Evolutionary conservation across 2,888 invertebrate species (phyloP).

Genomic region (Eupithecia dodoneata): DNA sequence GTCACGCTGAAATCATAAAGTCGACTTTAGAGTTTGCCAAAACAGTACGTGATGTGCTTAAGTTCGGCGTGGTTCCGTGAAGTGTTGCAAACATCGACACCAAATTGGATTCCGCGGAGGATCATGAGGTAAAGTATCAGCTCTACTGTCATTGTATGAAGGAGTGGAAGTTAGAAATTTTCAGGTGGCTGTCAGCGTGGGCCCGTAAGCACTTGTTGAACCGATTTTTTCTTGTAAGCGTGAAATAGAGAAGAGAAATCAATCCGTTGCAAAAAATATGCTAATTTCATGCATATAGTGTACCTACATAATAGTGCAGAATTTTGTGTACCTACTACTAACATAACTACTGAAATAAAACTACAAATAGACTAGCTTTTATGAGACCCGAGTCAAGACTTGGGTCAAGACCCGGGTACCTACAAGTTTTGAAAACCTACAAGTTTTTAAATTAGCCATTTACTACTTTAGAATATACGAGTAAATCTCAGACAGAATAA

Average conservation of each 20-base stretch:
- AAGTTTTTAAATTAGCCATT: background rate
- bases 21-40: conserved; percentile 38
- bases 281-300: no score
- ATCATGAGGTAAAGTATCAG: conserved; percentile 66
- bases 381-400: background rate
- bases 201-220: conserved; percentile 62
- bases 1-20: conserved; percentile 39
- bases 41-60: conserved; percentile 48
- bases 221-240: conserved; percentile 21
- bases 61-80: conserved; percentile 55
- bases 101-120: conserved; percentile 76
- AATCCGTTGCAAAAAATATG: background rate
- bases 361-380: background rate
- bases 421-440: background rate
- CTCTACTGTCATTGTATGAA: conserved; percentile 3
- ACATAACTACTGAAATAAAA: background rate
- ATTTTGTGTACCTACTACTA: background rate
- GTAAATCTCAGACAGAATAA: background rate
- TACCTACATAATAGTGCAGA: background rate
- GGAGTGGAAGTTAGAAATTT: conserved; percentile 37
- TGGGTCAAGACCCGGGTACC: no score
- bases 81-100: conserved; percentile 51
- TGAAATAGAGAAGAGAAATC: conserved; percentile 2
- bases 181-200: conserved; percentile 50
- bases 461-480: background rate